A percentile compares a stretch with the other conserved stretches of the same genome.
phyloP scores from a whole-genome alignment of 1,140 invertebrate species.

The Glomeris maerens region DNA sequence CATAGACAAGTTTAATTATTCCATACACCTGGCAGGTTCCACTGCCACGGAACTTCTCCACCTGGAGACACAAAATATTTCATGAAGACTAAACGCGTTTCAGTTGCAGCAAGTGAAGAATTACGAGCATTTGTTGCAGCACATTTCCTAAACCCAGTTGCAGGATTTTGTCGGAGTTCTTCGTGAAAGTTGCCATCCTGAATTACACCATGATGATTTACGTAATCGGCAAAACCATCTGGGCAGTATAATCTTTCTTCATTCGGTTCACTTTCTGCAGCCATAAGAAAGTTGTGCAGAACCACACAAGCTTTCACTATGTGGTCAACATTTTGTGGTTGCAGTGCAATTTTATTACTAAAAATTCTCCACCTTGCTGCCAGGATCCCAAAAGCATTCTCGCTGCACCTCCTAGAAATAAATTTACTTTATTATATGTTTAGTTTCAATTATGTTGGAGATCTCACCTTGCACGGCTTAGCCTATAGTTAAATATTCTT shows the following conservation, averaged over 20 bases:
- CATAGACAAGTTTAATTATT: too few species aligned
- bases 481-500: not conserved
- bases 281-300: slow-evolving; percentile 5
- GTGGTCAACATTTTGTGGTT: not conserved
- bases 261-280: not conserved
- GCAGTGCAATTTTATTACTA: slow-evolving; percentile 1
- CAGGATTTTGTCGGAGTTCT: too few species aligned
- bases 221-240: slow-evolving; percentile 2
- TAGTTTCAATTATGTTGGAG: too few species aligned
- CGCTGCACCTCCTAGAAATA: slow-evolving; percentile 25
- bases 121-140: too few species aligned
- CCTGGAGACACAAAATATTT: too few species aligned
- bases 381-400: too few species aligned
- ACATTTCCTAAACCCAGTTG: too few species aligned
- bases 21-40: too few species aligned
- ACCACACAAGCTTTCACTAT: slow-evolving; percentile 11
- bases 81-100: too few species aligned
- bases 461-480: not conserved
- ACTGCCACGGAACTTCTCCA: too few species aligned
- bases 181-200: too few species aligned
- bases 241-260: not conserved
- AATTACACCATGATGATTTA: not conserved
- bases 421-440: not conserved
- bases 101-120: too few species aligned
- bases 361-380: slow-evolving; percentile 15